phyloP scores from a whole-genome alignment of 2,797 vertebrate genomes.

The Hephaestus fuliginosus region DNA sequence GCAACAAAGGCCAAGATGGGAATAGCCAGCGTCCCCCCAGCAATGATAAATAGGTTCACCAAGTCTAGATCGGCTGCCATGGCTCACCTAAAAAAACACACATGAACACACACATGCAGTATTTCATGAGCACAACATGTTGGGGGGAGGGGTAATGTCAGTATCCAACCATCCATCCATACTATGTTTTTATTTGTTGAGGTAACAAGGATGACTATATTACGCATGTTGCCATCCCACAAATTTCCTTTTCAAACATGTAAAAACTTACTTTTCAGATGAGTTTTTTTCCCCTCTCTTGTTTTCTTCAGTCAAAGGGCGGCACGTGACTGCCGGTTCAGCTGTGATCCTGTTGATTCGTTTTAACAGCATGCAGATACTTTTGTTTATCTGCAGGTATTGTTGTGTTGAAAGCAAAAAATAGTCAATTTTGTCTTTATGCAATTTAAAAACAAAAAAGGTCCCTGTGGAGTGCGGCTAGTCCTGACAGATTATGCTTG shows the following conservation, averaged over 20 bases:
- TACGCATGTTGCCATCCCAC: neutral
- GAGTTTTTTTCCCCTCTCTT: constrained; percentile 17
- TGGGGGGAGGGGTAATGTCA: constrained; percentile 34
- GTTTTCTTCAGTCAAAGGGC: constrained; percentile 30
- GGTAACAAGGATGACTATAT: neutral
- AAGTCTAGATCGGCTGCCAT: constrained; percentile 91
- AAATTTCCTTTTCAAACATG: neutral
- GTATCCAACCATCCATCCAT: constrained; percentile 17
- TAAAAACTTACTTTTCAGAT: constrained; percentile 68
- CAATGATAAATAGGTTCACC: constrained; percentile 93
- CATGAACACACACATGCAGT: constrained; percentile 19
- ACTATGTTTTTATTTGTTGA: neutral
- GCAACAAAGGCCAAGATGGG: constrained; percentile 95
- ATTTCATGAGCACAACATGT: constrained; percentile 5
- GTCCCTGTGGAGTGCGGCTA: constrained; percentile 34
- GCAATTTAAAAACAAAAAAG: constrained; percentile 3
- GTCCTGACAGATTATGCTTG: constrained; percentile 57
- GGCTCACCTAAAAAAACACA: constrained; percentile 42
- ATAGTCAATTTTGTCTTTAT: neutral
- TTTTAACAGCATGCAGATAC: constrained; percentile 16
- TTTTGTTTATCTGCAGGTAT: neutral
- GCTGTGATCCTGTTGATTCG: constrained; percentile 16
- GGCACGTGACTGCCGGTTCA: constrained; percentile 23
- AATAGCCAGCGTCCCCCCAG: constrained; percentile 91
- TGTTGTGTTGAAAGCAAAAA: neutral